Evolutionary conservation across 2,888 invertebrate genomes (phyloP), one percentile per base, ranked within the genome.

Genomic region (Chrysotoxum bicinctum): DNA sequence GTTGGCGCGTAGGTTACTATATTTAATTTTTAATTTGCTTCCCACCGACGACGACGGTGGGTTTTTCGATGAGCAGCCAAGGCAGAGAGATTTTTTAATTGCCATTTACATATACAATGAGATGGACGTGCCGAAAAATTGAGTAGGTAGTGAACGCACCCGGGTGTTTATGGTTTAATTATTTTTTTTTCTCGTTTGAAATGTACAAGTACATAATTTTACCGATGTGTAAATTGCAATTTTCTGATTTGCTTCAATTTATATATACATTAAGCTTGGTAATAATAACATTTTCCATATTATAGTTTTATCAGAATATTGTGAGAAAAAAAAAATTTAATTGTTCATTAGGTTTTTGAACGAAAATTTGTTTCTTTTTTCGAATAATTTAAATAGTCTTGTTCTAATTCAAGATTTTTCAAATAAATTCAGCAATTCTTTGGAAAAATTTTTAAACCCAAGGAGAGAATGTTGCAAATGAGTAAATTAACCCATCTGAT

Each of bases 21-120:
- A 0, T 45, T 66, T 66, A 68, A 54, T 64, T 75, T 62, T 37
- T 30, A 62, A 62, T 73, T 50, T 58, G 35, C 37, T 75, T 68
- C 9, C 43, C 35, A 80, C n/a, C n/a, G n/a, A n/a, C n/a, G n/a
- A n/a, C n/a, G n/a, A 74, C 52, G 9, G 12, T 56, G 8, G 68
- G 52, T 40, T 37, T 40, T 23, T 50, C 6, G 2, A 40, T 10
- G 19, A 16, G 21, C 9, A 23, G 1, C 16, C 10, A 10, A 16
- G 30, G 64, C 2, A 40, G 26, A 5, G n/a, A 7, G 4, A 23
- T n/a, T 23, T 23, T n/a, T 60, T 43, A 43, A 60, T 60, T 43
- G 60, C 60, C 0, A 40, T n/a, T n/a, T n/a, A n/a, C n/a, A n/a
- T n/a, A n/a, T 60, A 60, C 60, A 40, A 58, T 58, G 58, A 40